A percentile compares a stretch with the other conserved stretches of the same genome.
Conservation (phyloP, 2,113 vertebrate genomes). For the Muntiacus muntjak region DNA sequence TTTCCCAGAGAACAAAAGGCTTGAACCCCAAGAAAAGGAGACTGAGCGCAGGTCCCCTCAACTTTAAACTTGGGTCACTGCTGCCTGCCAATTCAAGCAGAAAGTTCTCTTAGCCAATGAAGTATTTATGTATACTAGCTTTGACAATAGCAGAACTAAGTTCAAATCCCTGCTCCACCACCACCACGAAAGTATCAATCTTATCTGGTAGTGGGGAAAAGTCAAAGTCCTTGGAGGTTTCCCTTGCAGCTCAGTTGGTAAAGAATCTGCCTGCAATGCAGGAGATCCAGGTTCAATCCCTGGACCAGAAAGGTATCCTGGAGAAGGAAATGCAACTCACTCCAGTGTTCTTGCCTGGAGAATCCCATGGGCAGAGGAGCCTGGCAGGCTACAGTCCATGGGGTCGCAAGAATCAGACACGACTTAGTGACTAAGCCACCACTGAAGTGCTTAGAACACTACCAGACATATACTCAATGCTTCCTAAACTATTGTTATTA, state of each 20-base stretch:
- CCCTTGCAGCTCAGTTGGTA: neutral
- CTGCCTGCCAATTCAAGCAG: neutral
- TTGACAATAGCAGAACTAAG: neutral
- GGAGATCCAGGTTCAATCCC: neutral
- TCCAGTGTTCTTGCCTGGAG: neutral
- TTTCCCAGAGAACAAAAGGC: neutral
- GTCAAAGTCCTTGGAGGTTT: neutral
- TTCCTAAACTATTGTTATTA: neutral
- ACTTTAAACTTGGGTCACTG: neutral
- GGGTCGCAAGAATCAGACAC: fast-evolving
- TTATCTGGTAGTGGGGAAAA: neutral
- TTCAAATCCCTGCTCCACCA: neutral
- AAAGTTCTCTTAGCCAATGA: neutral
- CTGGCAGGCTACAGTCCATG: neutral
- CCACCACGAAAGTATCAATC: neutral
- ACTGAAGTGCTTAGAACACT: neutral
- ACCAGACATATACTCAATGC: fast-evolving
- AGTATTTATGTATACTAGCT: fast-evolving
- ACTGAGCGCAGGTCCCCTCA: neutral
- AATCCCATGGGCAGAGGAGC: neutral
- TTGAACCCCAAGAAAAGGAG: neutral
- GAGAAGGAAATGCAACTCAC: neutral
- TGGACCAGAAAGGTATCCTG: neutral
- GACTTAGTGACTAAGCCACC: neutral
- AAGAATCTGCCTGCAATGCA: neutral